A percentile compares a stretch with the other conserved stretches of the same genome.
Evolutionary conservation across 2,113 vertebrate genomes (phyloP).

Genomic region (Paracanthobrama guichenoti): DNA sequence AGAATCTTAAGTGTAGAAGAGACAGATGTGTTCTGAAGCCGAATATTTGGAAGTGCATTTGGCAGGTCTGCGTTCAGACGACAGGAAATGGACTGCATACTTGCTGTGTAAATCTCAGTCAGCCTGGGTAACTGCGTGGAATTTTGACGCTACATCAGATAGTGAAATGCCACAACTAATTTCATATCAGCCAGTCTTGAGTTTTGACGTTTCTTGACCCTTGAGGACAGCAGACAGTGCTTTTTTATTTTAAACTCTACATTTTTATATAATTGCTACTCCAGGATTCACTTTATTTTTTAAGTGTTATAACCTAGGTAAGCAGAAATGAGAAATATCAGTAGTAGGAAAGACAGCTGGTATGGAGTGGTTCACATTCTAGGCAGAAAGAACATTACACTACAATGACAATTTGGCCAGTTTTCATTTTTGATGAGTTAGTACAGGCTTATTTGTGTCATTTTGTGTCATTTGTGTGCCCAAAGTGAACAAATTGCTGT

Average conservation of each 20-base stretch:
- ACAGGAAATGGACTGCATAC: constrained; percentile 65
- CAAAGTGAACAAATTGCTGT: neutral
- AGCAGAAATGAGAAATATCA: neutral
- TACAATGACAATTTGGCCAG: neutral
- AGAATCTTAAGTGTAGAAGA: neutral
- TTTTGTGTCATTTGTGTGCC: neutral
- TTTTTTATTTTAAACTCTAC: neutral
- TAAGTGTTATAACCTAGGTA: neutral
- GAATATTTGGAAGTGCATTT: constrained; percentile 18
- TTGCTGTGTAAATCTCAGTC: constrained; percentile 64
- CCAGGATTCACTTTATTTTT: neutral
- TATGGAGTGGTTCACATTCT: neutral
- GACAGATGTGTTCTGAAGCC: neutral
- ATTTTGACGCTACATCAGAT: constrained; percentile 62
- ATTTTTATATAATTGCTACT: neutral
- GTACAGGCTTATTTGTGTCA: neutral
- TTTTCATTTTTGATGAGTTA: neutral
- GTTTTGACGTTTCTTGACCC: neutral
- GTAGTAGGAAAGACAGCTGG: neutral
- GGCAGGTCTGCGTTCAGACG: constrained; percentile 1
- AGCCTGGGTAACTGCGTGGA: constrained; percentile 62
- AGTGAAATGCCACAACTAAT: constrained; percentile 43
- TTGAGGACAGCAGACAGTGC: neutral
- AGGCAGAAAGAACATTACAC: neutral
- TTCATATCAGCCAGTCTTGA: neutral